Percentiles rank a stretch among this genome's conserved stretches.
These are phyloP conservation scores for Passer montanus DNA, from an alignment of 2,113 vertebrate genomes.

Conservation along the genomic window DNA sequence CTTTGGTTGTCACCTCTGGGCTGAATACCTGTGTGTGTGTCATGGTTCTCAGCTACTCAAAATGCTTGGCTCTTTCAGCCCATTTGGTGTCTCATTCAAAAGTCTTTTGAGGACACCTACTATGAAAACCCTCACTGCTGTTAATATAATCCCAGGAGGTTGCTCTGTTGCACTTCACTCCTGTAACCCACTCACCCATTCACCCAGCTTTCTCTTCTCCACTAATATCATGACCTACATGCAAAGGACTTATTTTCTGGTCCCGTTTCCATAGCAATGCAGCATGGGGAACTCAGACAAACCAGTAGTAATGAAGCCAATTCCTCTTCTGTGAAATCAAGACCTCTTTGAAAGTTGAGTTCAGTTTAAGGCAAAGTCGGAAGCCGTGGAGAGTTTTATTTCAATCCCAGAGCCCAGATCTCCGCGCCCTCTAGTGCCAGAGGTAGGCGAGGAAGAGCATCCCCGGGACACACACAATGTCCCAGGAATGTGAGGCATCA, in stretches of 20 bases:
- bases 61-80: neutral
- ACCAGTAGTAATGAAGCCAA: neutral
- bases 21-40: neutral
- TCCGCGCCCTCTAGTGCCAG: neutral
- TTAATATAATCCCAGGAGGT: neutral
- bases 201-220: slow-evolving; percentile 2
- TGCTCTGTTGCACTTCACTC: neutral
- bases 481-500: fast-evolving
- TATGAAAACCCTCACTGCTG: neutral
- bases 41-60: neutral
- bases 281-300: neutral
- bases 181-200: neutral
- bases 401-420: neutral
- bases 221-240: slow-evolving; percentile 45
- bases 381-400: neutral
- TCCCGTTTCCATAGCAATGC: slow-evolving; percentile 57
- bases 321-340: neutral
- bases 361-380: neutral
- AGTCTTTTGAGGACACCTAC: neutral
- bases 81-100: neutral
- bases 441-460: neutral
- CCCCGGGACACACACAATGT: too few relatives aligned
- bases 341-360: neutral
- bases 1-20: neutral
- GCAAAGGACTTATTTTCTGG: slow-evolving; percentile 12